A percentile compares a stretch with the other conserved stretches of the same genome.
phyloP scores from a whole-genome alignment of 2,888 invertebrate species.

The Neoaliturus tenellus region DNA sequence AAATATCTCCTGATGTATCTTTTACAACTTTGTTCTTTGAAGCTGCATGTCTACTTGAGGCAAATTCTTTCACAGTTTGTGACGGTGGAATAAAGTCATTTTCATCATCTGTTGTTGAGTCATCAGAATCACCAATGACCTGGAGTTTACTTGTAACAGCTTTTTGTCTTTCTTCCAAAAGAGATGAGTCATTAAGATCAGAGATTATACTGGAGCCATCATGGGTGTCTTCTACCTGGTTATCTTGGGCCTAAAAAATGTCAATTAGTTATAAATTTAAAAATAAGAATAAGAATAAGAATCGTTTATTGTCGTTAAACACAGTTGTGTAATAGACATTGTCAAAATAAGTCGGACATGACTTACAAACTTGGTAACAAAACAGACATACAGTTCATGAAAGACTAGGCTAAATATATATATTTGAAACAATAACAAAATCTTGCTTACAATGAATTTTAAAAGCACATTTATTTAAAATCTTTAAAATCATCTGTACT shows the following conservation, averaged over 20 bases:
- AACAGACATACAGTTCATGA: too few relatives aligned
- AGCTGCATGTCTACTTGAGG: neutral
- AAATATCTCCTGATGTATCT: neutral
- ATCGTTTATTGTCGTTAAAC: too few relatives aligned
- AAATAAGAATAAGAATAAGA: too few relatives aligned
- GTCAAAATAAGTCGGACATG: too few relatives aligned
- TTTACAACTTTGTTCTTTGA: neutral
- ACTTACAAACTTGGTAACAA: too few relatives aligned
- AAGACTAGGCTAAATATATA: too few relatives aligned
- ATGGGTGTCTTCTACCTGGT: neutral
- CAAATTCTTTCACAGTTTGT: slow-evolving; percentile 31
- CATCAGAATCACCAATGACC: neutral
- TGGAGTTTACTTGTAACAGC: neutral
- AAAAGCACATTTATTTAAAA: too few relatives aligned
- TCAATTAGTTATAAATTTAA: too few relatives aligned
- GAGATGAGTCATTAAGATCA: slow-evolving; percentile 6
- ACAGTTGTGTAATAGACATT: too few relatives aligned
- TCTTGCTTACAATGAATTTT: too few relatives aligned
- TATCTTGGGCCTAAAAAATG: neutral
- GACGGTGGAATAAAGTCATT: neutral
- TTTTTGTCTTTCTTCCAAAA: slow-evolving; percentile 14
- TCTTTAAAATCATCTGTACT: too few relatives aligned
- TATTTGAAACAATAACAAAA: too few relatives aligned
- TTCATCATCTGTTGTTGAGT: slow-evolving; percentile 16
- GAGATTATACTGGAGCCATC: neutral